Conservation (phyloP, 2,113 vertebrate genomes). For the Platycercus adscitus region DNA sequence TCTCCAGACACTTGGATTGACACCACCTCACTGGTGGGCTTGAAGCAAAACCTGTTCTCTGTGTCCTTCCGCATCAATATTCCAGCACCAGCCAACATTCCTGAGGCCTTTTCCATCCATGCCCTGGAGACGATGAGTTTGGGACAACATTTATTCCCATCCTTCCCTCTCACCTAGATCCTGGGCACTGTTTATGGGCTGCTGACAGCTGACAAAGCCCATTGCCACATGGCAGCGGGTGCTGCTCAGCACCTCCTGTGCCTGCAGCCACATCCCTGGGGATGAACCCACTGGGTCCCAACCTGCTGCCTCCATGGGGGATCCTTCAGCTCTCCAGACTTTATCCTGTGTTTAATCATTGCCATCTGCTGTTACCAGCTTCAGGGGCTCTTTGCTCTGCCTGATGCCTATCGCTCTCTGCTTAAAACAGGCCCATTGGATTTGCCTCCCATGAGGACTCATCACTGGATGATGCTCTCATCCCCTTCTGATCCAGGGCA, state of each 20-base stretch:
- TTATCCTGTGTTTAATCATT: constrained; percentile 4
- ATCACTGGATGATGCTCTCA: neutral
- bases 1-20: accelerated
- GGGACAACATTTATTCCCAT: neutral
- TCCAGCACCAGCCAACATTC: neutral
- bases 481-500: neutral
- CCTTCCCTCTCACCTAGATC: neutral
- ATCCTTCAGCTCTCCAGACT: neutral
- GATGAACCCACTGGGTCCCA: neutral
- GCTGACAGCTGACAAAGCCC: neutral
- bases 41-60: neutral
- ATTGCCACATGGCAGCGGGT: neutral
- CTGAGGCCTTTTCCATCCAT: neutral
- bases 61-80: accelerated
- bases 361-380: constrained; percentile 31
- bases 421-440: neutral
- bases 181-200: neutral
- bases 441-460: neutral
- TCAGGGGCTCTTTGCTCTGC: neutral
- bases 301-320: neutral
- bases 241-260: neutral
- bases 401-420: neutral
- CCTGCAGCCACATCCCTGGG: neutral
- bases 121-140: accelerated
- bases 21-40: accelerated